These are phyloP conservation scores for Ochropleura plecta DNA, from an alignment of 2,888 invertebrate species.

Conservation along the genomic window DNA sequence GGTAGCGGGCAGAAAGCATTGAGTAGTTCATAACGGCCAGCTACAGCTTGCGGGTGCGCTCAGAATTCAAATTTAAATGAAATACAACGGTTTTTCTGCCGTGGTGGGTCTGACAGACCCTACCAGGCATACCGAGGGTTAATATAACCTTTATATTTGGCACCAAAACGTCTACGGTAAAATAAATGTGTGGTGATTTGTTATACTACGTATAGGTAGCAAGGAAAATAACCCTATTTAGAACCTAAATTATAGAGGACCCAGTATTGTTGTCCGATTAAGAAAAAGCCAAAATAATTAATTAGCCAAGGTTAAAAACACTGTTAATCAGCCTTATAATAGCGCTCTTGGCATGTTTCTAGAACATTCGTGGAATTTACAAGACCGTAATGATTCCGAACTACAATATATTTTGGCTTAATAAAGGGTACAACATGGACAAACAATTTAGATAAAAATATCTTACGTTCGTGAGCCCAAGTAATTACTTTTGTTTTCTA, in stretches of 20 bases:
- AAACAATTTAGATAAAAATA: slow-evolving; percentile 53
- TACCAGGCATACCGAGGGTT: no score
- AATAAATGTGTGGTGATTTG: neutral
- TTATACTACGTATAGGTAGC: slow-evolving; percentile 2
- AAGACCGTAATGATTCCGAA: slow-evolving; percentile 35
- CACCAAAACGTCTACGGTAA: no score
- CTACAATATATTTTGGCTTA: slow-evolving; percentile 34
- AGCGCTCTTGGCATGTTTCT: slow-evolving; percentile 48
- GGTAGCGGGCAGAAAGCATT: no score
- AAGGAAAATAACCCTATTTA: slow-evolving; percentile 19
- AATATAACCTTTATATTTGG: no score
- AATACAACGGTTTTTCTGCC: no score
- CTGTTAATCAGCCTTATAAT: slow-evolving; percentile 40
- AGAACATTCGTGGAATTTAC: slow-evolving; percentile 39
- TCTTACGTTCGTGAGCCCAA: slow-evolving; percentile 47
- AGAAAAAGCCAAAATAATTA: slow-evolving; percentile 25
- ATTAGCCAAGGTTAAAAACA: slow-evolving; percentile 48
- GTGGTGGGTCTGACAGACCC: no score
- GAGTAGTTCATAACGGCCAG: no score
- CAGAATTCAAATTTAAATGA: no score
- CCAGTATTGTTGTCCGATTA: slow-evolving; percentile 16
- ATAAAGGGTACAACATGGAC: slow-evolving; percentile 41
- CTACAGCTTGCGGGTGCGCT: no score
- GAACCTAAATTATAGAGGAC: slow-evolving; percentile 6
- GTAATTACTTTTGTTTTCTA: slow-evolving; percentile 43